These are phyloP conservation scores for Lerista edwardsae DNA, from an alignment of 2,797 vertebrate species.

Conservation along the genomic window DNA sequence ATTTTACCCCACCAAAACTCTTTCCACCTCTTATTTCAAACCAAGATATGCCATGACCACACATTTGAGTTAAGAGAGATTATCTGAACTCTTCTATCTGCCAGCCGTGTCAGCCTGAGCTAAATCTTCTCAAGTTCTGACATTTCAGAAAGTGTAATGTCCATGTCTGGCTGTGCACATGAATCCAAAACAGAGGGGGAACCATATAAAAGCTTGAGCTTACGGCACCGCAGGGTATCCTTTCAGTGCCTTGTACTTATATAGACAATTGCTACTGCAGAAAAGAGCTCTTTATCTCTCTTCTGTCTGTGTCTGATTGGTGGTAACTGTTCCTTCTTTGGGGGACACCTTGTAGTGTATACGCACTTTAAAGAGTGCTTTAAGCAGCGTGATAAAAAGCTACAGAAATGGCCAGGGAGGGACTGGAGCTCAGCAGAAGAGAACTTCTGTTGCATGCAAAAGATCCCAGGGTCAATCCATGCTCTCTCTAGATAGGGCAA, in stretches of 20 bases:
- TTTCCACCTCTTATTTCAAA: not conserved
- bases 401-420: not conserved
- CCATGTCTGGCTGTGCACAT: conserved; percentile 2
- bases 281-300: not conserved
- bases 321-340: not conserved
- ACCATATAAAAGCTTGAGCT: conserved; percentile 6
- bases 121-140: conserved; percentile 19
- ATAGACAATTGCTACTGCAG: not conserved
- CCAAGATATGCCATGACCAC: not conserved
- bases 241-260: not conserved
- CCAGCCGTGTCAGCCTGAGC: not conserved
- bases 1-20: not conserved
- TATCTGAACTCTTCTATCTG: not conserved
- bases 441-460: not conserved
- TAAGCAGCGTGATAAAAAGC: conserved; percentile 2
- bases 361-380: not conserved
- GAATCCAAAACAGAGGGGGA: conserved; percentile 4
- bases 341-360: not conserved
- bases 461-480: no score
- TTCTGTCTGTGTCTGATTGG: not conserved
- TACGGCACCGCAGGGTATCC: not conserved
- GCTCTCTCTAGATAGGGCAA: no score
- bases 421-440: no score
- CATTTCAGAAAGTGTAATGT: conserved; percentile 14
- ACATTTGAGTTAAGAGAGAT: conserved; percentile 1